Base-by-base conservation (phyloP, 2,113 vertebrate genomes). In the Fulica atra region DNA sequence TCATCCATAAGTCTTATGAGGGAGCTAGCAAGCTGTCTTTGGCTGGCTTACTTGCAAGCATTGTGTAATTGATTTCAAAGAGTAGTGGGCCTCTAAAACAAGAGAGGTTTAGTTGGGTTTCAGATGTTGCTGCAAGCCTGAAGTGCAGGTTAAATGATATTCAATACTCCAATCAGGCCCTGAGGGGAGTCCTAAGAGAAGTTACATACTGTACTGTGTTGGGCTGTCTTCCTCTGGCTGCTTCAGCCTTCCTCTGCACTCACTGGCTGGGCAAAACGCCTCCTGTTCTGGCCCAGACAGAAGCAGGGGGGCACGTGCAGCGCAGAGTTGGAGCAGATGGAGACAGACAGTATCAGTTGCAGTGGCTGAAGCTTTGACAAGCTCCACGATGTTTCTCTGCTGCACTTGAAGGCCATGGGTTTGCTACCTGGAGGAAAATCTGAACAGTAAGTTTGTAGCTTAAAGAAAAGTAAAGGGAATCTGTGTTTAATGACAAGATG, bases 361-460 rank as follows among this genome's bases (percentile, higher is more conserved):
- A 81, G 76, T 0, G 9, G 56, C 0, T 85, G 44, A 65, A 91
- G 54, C 59, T 79, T 64, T 54, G 56, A 44, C 50, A 88, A 63
- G 3, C 61, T 73, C 33, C 8, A 7, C 36, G 56, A 0, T 28
- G 24, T 38, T 73, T 54, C 21, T 76, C 16, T 66, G 28, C 64
- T 70, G 57, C 86, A 82, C 59, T 63, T 53, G 35, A 65, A 68
- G 21, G 68, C 56, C 21, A 0, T 51, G 80, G 33, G 5, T 74
- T 86, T 94, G 57, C 66, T 80, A 14, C 40, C 46, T 84, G 73
- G n/a, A 84, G 42, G 78, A 79, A 81, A 96, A 63, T 91, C 69
- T 42, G 81, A 95, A 72, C 79, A 92, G 74, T 92, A 71, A 92
- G 3, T 92, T 95, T 82, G 88, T 95, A 96, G 70, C 69, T 98